These are phyloP conservation scores for Dipodomys merriami DNA, from an alignment of 2,113 vertebrate species.

Conservation along the genomic window DNA sequence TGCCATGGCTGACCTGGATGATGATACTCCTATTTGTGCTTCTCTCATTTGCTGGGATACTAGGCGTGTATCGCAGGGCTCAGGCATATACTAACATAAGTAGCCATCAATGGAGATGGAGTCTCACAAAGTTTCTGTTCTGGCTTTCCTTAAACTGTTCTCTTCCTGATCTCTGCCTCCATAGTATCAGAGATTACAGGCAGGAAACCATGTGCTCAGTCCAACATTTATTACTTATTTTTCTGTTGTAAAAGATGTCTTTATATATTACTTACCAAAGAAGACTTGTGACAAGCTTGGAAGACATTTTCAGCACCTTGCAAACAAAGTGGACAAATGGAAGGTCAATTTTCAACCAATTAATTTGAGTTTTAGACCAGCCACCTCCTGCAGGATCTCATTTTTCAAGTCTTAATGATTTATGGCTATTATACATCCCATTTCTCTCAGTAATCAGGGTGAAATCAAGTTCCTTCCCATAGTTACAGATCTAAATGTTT, in stretches of 20 bases:
- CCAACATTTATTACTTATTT: background rate
- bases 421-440: background rate
- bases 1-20: too few species aligned
- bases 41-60: too few species aligned
- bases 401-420: conserved; percentile 60
- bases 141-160: too few species aligned
- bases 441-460: conserved; percentile 39
- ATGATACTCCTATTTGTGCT: too few species aligned
- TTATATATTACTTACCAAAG: background rate
- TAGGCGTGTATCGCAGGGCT: too few species aligned
- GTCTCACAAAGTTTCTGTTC: too few species aligned
- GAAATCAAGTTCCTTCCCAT: conserved; percentile 44
- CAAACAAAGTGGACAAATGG: background rate
- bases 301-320: background rate
- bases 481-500: conserved; percentile 62
- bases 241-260: background rate
- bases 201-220: too few species aligned
- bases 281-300: background rate
- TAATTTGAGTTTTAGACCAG: background rate
- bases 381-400: conserved; percentile 2
- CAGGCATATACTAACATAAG: too few species aligned
- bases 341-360: background rate
- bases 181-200: too few species aligned
- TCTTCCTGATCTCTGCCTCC: too few species aligned
- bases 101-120: too few species aligned